phyloP scores from a whole-genome alignment of 2,113 vertebrate species.

The Gymnobelideus leadbeateri region DNA sequence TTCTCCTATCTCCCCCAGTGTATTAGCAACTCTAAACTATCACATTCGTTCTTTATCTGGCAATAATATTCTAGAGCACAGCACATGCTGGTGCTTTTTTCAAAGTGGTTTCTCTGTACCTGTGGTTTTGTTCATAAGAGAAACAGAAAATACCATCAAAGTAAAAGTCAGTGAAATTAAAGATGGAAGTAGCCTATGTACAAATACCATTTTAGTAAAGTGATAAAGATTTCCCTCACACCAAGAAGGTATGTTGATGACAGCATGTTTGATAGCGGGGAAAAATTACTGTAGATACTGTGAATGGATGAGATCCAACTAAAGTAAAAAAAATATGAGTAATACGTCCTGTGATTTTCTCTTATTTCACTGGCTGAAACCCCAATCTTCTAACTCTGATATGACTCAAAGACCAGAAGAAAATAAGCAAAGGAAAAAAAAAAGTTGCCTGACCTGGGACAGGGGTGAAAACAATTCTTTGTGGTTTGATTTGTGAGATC shows the following conservation, averaged over 20 bases:
- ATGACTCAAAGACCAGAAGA: background rate
- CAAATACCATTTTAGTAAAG: background rate
- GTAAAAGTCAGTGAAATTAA: background rate
- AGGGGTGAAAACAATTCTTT: conserved; percentile 11
- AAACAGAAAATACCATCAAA: background rate
- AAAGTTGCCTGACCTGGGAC: background rate
- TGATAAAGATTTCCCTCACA: background rate
- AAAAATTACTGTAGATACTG: background rate
- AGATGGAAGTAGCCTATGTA: background rate
- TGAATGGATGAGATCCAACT: background rate
- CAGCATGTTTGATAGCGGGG: background rate
- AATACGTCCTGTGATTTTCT: background rate
- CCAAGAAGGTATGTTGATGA: conserved; percentile 13
- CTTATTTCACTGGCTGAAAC: conserved; percentile 23
- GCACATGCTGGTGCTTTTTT: background rate
- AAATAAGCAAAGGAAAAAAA: background rate
- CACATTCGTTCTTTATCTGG: background rate
- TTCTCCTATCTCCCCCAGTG: background rate
- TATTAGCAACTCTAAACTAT: background rate
- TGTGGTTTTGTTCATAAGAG: background rate
- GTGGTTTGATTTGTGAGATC: conserved; percentile 58
- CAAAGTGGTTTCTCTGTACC: background rate
- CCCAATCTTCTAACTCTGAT: background rate
- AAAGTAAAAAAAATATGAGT: conserved; percentile 32
- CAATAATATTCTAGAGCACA: background rate